Percentiles rank a stretch among this genome's conserved stretches.
Evolutionary conservation across 2,888 invertebrate species (phyloP).

Genomic region (Mythimna albipuncta): DNA sequence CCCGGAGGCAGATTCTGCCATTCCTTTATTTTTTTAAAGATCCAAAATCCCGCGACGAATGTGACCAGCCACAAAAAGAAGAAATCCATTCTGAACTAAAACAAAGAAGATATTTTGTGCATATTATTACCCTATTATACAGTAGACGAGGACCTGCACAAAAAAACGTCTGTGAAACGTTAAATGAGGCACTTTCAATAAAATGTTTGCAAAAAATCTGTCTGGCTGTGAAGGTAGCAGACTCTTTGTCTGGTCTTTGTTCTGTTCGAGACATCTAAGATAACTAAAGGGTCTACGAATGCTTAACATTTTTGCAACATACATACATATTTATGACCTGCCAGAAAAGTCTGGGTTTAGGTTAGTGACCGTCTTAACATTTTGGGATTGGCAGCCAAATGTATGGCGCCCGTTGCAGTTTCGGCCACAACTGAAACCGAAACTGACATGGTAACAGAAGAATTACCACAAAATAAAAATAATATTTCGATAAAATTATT

Average conservation of each 20-base stretch:
- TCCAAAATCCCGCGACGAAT: constrained; percentile 78
- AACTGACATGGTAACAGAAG: too few relatives aligned
- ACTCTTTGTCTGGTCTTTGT: constrained; percentile 58
- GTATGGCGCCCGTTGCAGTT: too few relatives aligned
- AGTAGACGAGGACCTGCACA: constrained; percentile 48
- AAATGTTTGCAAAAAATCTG: constrained; percentile 52
- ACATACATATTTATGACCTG: constrained; percentile 33
- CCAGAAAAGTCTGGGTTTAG: constrained; percentile 6
- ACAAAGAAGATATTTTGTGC: constrained; percentile 59
- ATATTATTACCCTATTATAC: constrained; percentile 47
- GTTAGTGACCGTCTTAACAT: neutral
- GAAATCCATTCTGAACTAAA: constrained; percentile 75
- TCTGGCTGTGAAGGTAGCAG: constrained; percentile 36
- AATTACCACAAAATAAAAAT: too few relatives aligned
- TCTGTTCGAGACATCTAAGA: constrained; percentile 36
- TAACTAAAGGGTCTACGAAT: constrained; percentile 42
- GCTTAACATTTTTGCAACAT: constrained; percentile 33
- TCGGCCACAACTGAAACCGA: too few relatives aligned
- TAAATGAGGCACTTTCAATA: constrained; percentile 42
- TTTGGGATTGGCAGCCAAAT: too few relatives aligned
- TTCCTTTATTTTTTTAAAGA: constrained; percentile 80
- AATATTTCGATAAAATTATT: too few relatives aligned
- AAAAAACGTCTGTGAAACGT: constrained; percentile 45
- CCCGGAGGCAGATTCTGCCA: constrained; percentile 93
- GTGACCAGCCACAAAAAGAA: constrained; percentile 75